Evolutionary conservation across 1,140 invertebrate species (phyloP).

Genomic region (Brachystomella parvula): DNA sequence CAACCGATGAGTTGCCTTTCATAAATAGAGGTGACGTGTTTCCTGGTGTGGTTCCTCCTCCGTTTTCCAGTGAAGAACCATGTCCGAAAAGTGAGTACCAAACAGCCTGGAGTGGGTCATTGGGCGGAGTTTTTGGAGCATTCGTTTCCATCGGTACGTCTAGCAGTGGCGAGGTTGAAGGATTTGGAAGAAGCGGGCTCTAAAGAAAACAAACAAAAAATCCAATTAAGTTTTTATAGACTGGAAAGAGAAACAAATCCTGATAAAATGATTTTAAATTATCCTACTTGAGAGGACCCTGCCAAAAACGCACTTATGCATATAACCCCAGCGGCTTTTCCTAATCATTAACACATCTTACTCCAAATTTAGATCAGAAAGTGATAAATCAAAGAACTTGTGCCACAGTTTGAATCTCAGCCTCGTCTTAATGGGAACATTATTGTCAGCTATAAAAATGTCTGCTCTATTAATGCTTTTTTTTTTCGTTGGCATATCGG

Average conservation of each 20-base stretch:
- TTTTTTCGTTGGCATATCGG: too few species aligned
- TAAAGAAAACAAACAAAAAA: slow-evolving; percentile 20
- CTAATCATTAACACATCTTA: neutral
- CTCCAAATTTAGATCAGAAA: neutral
- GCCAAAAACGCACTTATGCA: neutral
- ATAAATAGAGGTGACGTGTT: slow-evolving; percentile 37
- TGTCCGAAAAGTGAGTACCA: slow-evolving; percentile 38
- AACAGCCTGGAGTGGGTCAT: slow-evolving; percentile 37
- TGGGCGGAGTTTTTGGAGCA: slow-evolving; percentile 31
- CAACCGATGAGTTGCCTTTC: slow-evolving; percentile 24
- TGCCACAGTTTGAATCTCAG: neutral
- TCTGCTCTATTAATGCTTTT: too few species aligned
- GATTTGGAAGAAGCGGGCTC: slow-evolving; percentile 35
- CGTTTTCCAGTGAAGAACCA: slow-evolving; percentile 29
- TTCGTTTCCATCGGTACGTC: slow-evolving; percentile 38
- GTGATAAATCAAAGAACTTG: neutral
- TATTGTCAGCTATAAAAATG: neutral
- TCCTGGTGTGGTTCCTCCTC: slow-evolving; percentile 27
- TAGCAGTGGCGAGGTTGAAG: slow-evolving; percentile 31
- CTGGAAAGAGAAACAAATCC: neutral
- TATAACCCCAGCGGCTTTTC: neutral
- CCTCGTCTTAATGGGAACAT: neutral
- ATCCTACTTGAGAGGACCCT: neutral
- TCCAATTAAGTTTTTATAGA: slow-evolving; percentile 1
- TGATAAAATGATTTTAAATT: neutral